These are phyloP conservation scores for Patella vulgata DNA, from an alignment of 1,140 invertebrate species.

Conservation along the genomic window DNA sequence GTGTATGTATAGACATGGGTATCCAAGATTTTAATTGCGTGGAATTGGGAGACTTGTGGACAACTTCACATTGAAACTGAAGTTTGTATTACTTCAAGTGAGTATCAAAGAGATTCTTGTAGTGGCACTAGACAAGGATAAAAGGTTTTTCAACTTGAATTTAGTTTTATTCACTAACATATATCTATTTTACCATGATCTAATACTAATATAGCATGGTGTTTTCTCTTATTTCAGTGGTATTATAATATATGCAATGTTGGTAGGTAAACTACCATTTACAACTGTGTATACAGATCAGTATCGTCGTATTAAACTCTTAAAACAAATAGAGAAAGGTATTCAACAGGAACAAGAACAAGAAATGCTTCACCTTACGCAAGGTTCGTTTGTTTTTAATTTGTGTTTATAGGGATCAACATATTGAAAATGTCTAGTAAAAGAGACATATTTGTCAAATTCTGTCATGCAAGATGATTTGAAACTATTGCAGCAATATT, in stretches of 20 bases:
- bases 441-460: neutral
- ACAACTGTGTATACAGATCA: conserved; percentile 68
- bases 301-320: conserved; percentile 70
- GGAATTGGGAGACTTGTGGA: too few relatives aligned
- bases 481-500: too few relatives aligned
- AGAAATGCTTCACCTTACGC: conserved; percentile 57
- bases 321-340: conserved; percentile 74
- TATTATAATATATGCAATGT: conserved; percentile 76
- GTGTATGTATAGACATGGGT: too few relatives aligned
- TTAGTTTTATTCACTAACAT: too few relatives aligned
- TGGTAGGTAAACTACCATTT: conserved; percentile 76
- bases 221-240: conserved; percentile 72
- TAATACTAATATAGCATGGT: too few relatives aligned
- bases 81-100: too few relatives aligned
- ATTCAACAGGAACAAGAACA: conserved; percentile 60
- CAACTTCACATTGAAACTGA: too few relatives aligned
- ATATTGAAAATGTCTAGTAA: neutral
- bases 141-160: too few relatives aligned
- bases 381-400: conserved; percentile 39
- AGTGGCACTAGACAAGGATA: too few relatives aligned
- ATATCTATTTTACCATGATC: too few relatives aligned
- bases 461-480: neutral
- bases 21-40: too few relatives aligned
- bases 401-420: neutral
- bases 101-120: too few relatives aligned